phyloP scores from a whole-genome alignment of 2,888 invertebrate genomes.

The Dasypolia templi region DNA sequence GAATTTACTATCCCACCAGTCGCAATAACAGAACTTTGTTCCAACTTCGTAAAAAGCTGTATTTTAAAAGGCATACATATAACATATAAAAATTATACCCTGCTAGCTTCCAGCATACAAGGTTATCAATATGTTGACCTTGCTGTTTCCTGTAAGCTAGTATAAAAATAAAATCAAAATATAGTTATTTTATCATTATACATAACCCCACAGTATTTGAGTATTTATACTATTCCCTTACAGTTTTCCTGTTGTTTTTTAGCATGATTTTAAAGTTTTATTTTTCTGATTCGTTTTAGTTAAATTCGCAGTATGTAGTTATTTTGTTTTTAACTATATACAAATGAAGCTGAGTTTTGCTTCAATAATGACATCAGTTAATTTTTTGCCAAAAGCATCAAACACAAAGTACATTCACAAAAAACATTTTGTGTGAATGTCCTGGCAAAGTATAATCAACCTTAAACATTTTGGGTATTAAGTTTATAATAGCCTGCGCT shows the following conservation, averaged over 20 bases:
- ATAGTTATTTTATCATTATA: conserved; percentile 32
- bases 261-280: neutral
- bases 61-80: conserved; percentile 10
- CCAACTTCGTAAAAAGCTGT: neutral
- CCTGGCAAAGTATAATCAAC: conserved; percentile 8
- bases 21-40: neutral
- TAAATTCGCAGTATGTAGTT: neutral
- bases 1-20: neutral
- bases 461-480: rapidly evolving
- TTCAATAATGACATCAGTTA: neutral
- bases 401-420: conserved; percentile 11
- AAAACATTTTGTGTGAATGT: neutral
- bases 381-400: conserved; percentile 4
- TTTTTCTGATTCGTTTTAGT: neutral
- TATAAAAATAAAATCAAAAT: conserved; percentile 19
- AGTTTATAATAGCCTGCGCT: conserved; percentile 2
- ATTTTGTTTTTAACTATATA: neutral
- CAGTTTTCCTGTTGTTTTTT: conserved; percentile 7
- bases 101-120: conserved; percentile 12
- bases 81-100: conserved; percentile 32
- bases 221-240: neutral
- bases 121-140: conserved; percentile 56
- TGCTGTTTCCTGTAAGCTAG: conserved; percentile 52
- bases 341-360: neutral
- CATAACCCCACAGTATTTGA: conserved; percentile 5